A percentile compares a stretch with the other conserved stretches of the same genome.
phyloP scores from a whole-genome alignment of 2,888 invertebrate genomes.

The Acleris sparsana region DNA sequence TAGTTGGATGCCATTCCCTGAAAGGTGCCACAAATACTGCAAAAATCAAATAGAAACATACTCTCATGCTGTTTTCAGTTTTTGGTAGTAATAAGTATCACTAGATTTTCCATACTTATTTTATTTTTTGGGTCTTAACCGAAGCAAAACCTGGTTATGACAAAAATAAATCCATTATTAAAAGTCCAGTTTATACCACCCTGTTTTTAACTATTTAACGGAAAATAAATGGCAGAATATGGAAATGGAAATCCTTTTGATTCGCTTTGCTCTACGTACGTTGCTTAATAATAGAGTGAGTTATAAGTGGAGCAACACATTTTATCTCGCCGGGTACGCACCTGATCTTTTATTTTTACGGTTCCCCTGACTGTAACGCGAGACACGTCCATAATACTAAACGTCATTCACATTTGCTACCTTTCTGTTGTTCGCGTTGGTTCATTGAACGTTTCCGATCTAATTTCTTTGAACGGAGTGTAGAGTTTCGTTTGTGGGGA shows the following conservation, averaged over 20 bases:
- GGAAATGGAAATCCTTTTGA: constrained; percentile 37
- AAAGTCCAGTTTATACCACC: neutral
- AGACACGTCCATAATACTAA: constrained; percentile 53
- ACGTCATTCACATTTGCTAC: constrained; percentile 46
- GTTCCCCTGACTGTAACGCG: constrained; percentile 50
- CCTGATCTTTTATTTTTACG: constrained; percentile 58
- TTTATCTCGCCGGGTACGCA: constrained; percentile 47
- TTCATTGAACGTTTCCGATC: constrained; percentile 36
- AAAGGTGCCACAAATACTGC: no score
- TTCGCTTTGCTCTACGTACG: constrained; percentile 37
- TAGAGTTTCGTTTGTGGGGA: constrained; percentile 18
- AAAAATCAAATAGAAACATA: no score
- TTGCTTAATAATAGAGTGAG: constrained; percentile 47
- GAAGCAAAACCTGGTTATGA: neutral
- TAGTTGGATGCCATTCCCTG: no score
- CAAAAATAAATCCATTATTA: neutral
- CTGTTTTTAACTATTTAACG: constrained; percentile 26
- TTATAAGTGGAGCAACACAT: constrained; percentile 50
- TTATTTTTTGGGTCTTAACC: neutral
- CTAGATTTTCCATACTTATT: no score
- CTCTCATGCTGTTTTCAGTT: no score
- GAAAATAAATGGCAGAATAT: constrained; percentile 25
- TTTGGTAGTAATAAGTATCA: no score
- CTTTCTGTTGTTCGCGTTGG: constrained; percentile 40
- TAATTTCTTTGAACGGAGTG: constrained; percentile 24